phyloP scores from a whole-genome alignment of 2,113 vertebrate species.

The Takifugu flavidus region DNA sequence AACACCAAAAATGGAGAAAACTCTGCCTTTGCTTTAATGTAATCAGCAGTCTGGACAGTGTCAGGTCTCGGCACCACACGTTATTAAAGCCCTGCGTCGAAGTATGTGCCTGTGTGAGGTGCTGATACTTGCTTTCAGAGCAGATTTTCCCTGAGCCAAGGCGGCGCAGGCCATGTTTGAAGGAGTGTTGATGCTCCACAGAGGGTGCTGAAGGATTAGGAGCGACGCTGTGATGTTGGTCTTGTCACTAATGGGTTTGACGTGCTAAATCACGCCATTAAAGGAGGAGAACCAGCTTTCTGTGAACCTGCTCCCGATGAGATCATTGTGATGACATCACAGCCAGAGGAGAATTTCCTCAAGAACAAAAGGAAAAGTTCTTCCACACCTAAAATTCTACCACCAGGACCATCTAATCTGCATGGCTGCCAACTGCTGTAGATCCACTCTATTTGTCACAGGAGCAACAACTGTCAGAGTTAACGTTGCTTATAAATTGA shows the following conservation, averaged over 20 bases:
- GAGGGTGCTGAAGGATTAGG: slow-evolving; percentile 31
- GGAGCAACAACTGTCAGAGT: too few relatives aligned
- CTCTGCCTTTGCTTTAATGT: slow-evolving; percentile 55
- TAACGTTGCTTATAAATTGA: too few relatives aligned
- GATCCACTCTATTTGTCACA: too few relatives aligned
- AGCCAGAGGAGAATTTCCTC: neutral
- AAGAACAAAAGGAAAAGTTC: neutral
- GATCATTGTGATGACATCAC: neutral
- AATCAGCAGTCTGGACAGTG: slow-evolving; percentile 56
- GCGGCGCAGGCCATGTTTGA: slow-evolving; percentile 42
- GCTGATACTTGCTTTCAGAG: slow-evolving; percentile 53
- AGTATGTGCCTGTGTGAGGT: slow-evolving; percentile 51
- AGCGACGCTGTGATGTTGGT: slow-evolving; percentile 46
- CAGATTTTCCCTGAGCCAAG: slow-evolving; percentile 44
- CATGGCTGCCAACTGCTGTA: too few relatives aligned
- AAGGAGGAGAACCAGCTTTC: too few relatives aligned
- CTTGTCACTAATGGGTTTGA: slow-evolving; percentile 26
- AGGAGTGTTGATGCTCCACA: slow-evolving; percentile 39
- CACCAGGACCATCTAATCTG: too few relatives aligned
- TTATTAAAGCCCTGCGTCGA: slow-evolving; percentile 37
- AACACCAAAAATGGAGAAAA: slow-evolving; percentile 75
- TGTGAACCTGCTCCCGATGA: neutral
- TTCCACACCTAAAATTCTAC: neutral
- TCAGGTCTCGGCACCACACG: slow-evolving; percentile 52
- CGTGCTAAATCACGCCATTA: slow-evolving; percentile 18